These are phyloP conservation scores for Arion vulgaris DNA, from an alignment of 1,140 invertebrate species.

Conservation along the genomic window DNA sequence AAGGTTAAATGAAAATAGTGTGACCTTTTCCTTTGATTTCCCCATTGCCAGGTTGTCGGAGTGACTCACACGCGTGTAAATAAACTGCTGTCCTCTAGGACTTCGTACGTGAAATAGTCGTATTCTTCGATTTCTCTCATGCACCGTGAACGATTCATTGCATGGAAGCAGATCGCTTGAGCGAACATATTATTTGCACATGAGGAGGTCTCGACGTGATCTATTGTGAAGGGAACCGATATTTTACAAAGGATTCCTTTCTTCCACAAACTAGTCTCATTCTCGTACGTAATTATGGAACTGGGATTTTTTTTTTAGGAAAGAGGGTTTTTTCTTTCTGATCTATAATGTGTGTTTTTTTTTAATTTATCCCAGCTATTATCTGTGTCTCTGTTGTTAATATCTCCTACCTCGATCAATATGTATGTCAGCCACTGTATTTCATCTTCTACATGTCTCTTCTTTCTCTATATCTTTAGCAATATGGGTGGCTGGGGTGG, in stretches of 20 bases:
- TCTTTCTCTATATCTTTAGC: no score
- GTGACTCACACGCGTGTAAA: not conserved
- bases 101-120: not conserved
- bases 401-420: no score
- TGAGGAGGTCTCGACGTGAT: not conserved
- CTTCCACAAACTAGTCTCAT: not conserved
- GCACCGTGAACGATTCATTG: not conserved
- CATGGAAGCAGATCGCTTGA: not conserved
- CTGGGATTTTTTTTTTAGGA: not conserved
- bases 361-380: no score
- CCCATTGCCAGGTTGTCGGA: not conserved
- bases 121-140: not conserved
- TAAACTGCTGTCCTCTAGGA: not conserved
- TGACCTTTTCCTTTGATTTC: not conserved
- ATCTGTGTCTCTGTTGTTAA: no score
- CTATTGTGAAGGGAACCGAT: not conserved
- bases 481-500: no score
- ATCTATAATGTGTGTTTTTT: no score
- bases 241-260: not conserved
- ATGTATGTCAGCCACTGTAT: no score
- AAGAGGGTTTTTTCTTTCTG: no score
- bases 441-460: no score
- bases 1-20: not conserved
- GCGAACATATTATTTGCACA: not conserved
- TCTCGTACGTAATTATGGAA: not conserved